Conservation (phyloP, 1,140 invertebrate species). For the Drosophila teissieri region DNA sequence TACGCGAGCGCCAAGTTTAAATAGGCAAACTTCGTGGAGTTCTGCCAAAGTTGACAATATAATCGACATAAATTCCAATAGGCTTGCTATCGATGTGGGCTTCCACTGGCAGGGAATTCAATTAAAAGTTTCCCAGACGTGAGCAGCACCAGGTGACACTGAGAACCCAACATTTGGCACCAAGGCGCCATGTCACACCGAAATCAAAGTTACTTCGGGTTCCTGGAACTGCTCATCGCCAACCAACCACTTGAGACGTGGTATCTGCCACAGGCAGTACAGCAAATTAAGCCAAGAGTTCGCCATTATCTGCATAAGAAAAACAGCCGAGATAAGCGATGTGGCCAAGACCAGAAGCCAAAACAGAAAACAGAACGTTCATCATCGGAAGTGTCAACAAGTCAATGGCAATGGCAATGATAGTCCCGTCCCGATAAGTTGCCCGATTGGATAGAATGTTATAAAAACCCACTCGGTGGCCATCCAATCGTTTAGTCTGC, state of each 20-base stretch:
- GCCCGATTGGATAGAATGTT: slow-evolving; percentile 38
- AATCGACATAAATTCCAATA: slow-evolving; percentile 81
- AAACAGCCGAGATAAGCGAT: slow-evolving; percentile 53
- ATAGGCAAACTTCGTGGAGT: slow-evolving; percentile 67
- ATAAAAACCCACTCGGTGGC: slow-evolving; percentile 48
- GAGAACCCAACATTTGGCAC: slow-evolving; percentile 4
- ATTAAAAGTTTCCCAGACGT: slow-evolving; percentile 69
- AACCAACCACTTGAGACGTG: slow-evolving; percentile 45
- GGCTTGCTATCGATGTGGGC: slow-evolving; percentile 55
- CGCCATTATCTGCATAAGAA: slow-evolving; percentile 32
- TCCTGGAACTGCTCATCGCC: slow-evolving; percentile 51
- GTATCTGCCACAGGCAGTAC: slow-evolving; percentile 30
- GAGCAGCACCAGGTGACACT: slow-evolving; percentile 16
- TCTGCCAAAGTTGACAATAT: slow-evolving; percentile 74
- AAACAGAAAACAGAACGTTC: slow-evolving; percentile 32
- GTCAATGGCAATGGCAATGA: slow-evolving; percentile 46
- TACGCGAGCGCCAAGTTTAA: slow-evolving; percentile 68
- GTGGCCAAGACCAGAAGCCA: slow-evolving; percentile 36
- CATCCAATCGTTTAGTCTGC: slow-evolving; percentile 54
- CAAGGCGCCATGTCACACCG: neutral
- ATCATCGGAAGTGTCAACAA: slow-evolving; percentile 46
- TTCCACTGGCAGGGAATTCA: slow-evolving; percentile 57
- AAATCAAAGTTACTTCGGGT: slow-evolving; percentile 8
- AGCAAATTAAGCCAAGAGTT: slow-evolving; percentile 51
- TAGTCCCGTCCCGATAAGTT: slow-evolving; percentile 54